phyloP scores from a whole-genome alignment of 2,888 invertebrate genomes.

The Sinhomidia bicolor region DNA sequence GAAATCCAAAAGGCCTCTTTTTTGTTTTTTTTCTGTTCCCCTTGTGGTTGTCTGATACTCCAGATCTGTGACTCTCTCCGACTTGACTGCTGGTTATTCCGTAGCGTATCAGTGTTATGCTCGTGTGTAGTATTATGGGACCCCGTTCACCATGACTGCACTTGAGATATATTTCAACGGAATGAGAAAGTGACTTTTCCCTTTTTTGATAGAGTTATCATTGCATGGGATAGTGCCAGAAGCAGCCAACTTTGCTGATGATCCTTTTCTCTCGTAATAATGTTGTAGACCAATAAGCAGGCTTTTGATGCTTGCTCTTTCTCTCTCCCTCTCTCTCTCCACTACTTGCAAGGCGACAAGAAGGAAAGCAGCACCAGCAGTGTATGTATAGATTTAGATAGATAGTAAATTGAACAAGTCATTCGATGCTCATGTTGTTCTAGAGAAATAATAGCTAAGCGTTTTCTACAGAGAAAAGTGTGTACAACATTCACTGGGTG shows the following conservation, averaged over 20 bases:
- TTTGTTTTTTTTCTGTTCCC: slow-evolving; percentile 50
- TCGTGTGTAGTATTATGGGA: neutral
- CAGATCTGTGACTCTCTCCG: neutral
- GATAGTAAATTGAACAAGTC: too few relatives aligned
- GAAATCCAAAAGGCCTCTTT: slow-evolving; percentile 63
- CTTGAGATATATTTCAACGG: slow-evolving; percentile 68
- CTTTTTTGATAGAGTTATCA: slow-evolving; percentile 74
- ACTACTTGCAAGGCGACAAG: neutral
- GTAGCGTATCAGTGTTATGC: neutral
- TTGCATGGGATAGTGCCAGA: slow-evolving; percentile 65
- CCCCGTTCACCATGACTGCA: slow-evolving; percentile 72
- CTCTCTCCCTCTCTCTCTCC: neutral
- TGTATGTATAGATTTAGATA: too few relatives aligned
- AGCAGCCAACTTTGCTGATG: slow-evolving; percentile 70
- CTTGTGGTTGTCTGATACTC: slow-evolving; percentile 49
- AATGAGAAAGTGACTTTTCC: slow-evolving; percentile 73
- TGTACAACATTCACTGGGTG: neutral
- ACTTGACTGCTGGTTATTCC: neutral
- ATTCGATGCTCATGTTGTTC: neutral
- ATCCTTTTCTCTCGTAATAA: slow-evolving; percentile 66
- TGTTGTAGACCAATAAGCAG: slow-evolving; percentile 26
- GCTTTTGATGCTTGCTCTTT: neutral
- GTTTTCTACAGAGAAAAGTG: slow-evolving; percentile 30
- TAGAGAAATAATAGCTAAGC: slow-evolving; percentile 55
- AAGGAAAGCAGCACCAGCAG: neutral